phyloP scores from a whole-genome alignment of 2,797 vertebrate species.

The Pangasius djambal region DNA sequence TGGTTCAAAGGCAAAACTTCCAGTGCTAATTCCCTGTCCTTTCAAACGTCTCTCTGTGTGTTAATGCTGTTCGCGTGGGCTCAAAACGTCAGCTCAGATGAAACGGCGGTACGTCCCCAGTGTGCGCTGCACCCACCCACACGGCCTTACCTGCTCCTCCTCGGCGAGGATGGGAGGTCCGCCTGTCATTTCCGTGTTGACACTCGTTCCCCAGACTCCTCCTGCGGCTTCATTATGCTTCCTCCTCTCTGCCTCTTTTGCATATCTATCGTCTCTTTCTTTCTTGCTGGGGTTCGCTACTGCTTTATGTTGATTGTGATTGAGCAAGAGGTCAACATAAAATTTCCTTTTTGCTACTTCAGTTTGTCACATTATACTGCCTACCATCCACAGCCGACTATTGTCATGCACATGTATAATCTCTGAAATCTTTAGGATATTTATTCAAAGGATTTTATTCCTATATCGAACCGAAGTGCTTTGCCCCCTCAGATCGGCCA shows the following conservation, averaged over 20 bases:
- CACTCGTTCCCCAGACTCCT: slow-evolving; percentile 49
- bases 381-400: background rate
- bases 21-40: slow-evolving; percentile 37
- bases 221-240: slow-evolving; percentile 44
- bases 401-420: background rate
- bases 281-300: slow-evolving; percentile 25
- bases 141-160: slow-evolving; percentile 46
- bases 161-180: slow-evolving; percentile 56
- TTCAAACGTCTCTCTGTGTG: slow-evolving; percentile 30
- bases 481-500: background rate
- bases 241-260: slow-evolving; percentile 34
- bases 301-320: slow-evolving; percentile 8
- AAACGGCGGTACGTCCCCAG: slow-evolving; percentile 50
- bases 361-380: background rate
- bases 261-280: slow-evolving; percentile 34
- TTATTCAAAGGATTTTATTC: background rate
- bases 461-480: background rate
- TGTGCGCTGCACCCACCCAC: slow-evolving; percentile 22
- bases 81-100: slow-evolving; percentile 58
- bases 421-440: background rate
- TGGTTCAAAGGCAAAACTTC: slow-evolving; percentile 40
- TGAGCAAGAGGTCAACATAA: background rate
- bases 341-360: slow-evolving; percentile 13
- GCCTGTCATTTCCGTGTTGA: slow-evolving; percentile 56
- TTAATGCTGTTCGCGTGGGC: slow-evolving; percentile 38